Base-by-base conservation (phyloP, 2,888 invertebrate species). In the Eledona agricola region DNA sequence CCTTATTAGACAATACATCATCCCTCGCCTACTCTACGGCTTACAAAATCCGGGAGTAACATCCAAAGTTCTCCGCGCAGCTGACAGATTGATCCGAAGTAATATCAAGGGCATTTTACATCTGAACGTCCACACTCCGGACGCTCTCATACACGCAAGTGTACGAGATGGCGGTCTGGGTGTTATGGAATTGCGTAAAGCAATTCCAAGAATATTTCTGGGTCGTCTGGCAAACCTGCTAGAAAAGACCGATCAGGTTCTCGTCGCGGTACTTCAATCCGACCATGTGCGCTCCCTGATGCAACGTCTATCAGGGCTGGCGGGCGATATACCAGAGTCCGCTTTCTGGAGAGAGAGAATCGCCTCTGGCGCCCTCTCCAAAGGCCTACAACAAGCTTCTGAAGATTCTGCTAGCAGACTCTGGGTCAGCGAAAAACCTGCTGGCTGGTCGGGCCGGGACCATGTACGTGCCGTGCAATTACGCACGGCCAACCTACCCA, bases 1-100 rank as follows among this genome's bases (percentile, higher is more conserved):
- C n/a, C 32, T 74, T 0, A 26, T 77, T 2, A 62, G 69, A 13
- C 49, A 51, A 1, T 62, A 69, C 51, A 50, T 78, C 1, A 46
- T 77, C 0, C 75, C 75, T 1, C 53, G 66, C 1, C 59, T 70
- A 5, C 42, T 66, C 5, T 73, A 77, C 56, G 60, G 65, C 0
- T 46, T 78, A 0, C 74, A 74, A 23, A 55, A 70, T 1, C 70
- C 71, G 0, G 51, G 52, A 1, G 28, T 62, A 0, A 63, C 64
- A 0, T 45, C 51, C 0, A 52, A 29, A 9, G 5, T 16, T 1
- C 32, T 23, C 7, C 46, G 19, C 5, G 51, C 37, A 1, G 38
- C 25, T 0, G 52, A 52, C 20, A 9, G 38, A 2, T 11, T 46
- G 1, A 31, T 52, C 2, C 5, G 34, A 1, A 20, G 12, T 9